Evolutionary conservation across 2,797 vertebrate species (phyloP).

Genomic region (Galagoides demidoff): DNA sequence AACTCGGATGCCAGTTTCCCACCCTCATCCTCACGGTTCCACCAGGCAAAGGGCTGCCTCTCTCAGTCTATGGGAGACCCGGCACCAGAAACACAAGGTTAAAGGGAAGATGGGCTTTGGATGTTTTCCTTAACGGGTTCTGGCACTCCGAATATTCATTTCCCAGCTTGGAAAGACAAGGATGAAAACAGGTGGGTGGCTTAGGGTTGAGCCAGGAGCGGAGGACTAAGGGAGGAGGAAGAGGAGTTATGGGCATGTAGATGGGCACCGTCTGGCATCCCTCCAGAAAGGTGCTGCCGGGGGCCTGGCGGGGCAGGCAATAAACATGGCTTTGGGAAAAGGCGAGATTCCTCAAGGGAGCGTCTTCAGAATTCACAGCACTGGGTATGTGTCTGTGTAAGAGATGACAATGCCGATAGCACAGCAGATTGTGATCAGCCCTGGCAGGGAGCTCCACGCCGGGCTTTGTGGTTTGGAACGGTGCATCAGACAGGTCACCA

Average conservation of each 20-base stretch:
- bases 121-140: not conserved
- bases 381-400: not conserved
- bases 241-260: rapidly evolving
- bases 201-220: too few species aligned
- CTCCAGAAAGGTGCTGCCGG: not conserved
- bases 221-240: not conserved
- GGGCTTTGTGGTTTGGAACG: slow-evolving; percentile 70
- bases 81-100: not conserved
- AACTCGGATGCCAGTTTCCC: not conserved
- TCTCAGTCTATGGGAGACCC: not conserved
- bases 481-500: not conserved
- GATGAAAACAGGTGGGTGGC: not conserved
- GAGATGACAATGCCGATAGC: not conserved
- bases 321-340: not conserved
- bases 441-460: slow-evolving; percentile 12
- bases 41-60: not conserved
- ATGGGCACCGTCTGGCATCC: rapidly evolving
- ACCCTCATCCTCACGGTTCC: not conserved
- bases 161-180: not conserved
- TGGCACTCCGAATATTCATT: not conserved
- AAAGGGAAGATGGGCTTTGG: not conserved
- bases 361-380: not conserved
- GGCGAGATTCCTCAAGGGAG: not conserved
- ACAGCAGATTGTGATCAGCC: not conserved
- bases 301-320: not conserved